A percentile compares a stretch with the other conserved stretches of the same genome.
Conservation (phyloP, 2,888 invertebrate genomes). For the Diloba caeruleocephala region DNA sequence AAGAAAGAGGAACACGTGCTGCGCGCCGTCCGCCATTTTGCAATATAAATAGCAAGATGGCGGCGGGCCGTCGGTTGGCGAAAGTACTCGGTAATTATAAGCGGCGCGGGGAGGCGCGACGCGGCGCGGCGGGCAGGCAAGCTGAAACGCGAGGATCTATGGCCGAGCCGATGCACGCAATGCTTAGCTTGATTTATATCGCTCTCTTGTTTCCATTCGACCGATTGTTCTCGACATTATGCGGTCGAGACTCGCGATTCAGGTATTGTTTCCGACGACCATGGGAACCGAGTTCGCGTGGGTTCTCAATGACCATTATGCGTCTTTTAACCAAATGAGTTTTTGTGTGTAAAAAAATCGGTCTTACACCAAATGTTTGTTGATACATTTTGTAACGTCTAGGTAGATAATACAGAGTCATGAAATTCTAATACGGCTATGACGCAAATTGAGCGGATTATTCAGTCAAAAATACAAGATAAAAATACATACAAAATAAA, state of each 20-base stretch:
- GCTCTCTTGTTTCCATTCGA: slow-evolving; percentile 84
- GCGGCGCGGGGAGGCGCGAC: slow-evolving; percentile 60
- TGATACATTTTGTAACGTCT: slow-evolving; percentile 11
- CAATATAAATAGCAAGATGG: slow-evolving; percentile 88
- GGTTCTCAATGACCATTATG: slow-evolving; percentile 76
- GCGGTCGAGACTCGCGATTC: slow-evolving; percentile 75
- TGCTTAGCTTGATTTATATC: slow-evolving; percentile 87
- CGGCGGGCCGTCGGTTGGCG: slow-evolving; percentile 82
- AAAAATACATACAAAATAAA: slow-evolving; percentile 68
- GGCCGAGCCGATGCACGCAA: slow-evolving; percentile 83
- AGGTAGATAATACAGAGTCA: slow-evolving; percentile 36
- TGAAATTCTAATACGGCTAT: slow-evolving; percentile 67
- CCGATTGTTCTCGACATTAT: slow-evolving; percentile 85
- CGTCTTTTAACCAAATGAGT: slow-evolving; percentile 57
- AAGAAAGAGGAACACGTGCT: slow-evolving; percentile 83
- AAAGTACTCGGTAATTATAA: slow-evolving; percentile 88
- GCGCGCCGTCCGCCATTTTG: slow-evolving; percentile 84
- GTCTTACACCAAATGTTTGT: slow-evolving; percentile 19
- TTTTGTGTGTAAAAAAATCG: slow-evolving; percentile 45
- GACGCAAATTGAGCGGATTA: slow-evolving; percentile 76
- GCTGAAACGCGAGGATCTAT: slow-evolving; percentile 84
- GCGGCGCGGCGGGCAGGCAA: slow-evolving; percentile 74
- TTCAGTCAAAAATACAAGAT: slow-evolving; percentile 70
- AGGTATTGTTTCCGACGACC: slow-evolving; percentile 82
- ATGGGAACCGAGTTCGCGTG: slow-evolving; percentile 76